Evolutionary conservation across 2,888 invertebrate species (phyloP).

Genomic region (Cyrtodaria siliqua): DNA sequence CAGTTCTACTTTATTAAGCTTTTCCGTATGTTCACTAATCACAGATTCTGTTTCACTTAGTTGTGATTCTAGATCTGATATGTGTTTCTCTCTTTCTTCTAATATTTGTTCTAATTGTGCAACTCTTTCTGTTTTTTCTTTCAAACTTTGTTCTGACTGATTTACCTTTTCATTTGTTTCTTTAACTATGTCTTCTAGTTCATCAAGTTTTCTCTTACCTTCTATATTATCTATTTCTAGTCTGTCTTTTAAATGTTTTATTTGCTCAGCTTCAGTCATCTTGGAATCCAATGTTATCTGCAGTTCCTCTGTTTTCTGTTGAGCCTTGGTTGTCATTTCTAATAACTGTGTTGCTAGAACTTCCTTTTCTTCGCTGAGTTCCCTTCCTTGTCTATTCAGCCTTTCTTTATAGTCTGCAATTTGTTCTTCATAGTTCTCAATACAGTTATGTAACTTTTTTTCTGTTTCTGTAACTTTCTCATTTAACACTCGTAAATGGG

Average conservation of each 20-base stretch:
- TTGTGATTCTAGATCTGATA: slow-evolving; percentile 25
- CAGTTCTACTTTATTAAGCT: neutral
- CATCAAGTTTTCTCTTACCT: slow-evolving; percentile 16
- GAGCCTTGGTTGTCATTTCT: slow-evolving; percentile 70
- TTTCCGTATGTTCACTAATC: slow-evolving; percentile 5
- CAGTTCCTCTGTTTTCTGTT: slow-evolving; percentile 66
- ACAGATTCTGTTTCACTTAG: slow-evolving; percentile 23
- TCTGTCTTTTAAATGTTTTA: slow-evolving; percentile 19
- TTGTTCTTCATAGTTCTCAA: slow-evolving; percentile 78
- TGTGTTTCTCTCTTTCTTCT: slow-evolving; percentile 15
- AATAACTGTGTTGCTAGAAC: slow-evolving; percentile 74
- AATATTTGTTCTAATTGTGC: neutral
- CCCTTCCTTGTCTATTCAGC: slow-evolving; percentile 68
- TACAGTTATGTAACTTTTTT: slow-evolving; percentile 78
- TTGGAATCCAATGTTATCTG: slow-evolving; percentile 68
- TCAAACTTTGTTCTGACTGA: neutral
- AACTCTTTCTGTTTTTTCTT: slow-evolving; percentile 20
- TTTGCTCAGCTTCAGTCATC: slow-evolving; percentile 68
- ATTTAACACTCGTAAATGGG: slow-evolving; percentile 73
- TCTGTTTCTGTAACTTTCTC: slow-evolving; percentile 77
- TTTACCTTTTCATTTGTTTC: no score
- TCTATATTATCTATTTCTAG: slow-evolving; percentile 37
- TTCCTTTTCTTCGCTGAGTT: slow-evolving; percentile 69
- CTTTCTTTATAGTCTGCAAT: slow-evolving; percentile 72
- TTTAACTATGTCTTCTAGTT: no score